These are phyloP conservation scores for Penaeus monodon DNA, from an alignment of 2,888 invertebrate species.

Conservation along the genomic window DNA sequence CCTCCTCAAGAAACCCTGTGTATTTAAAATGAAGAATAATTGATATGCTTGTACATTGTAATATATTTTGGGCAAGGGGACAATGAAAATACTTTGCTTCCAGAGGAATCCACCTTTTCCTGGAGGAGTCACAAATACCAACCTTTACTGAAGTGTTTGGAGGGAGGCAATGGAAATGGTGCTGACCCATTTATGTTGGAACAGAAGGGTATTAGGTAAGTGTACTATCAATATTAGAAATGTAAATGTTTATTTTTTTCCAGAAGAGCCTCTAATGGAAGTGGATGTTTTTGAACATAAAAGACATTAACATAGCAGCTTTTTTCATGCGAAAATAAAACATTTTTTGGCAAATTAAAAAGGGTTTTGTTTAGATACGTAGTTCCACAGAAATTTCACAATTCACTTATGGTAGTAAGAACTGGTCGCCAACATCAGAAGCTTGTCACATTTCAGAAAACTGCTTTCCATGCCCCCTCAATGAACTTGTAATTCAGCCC, in stretches of 20 bases:
- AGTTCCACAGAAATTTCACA: slow-evolving; percentile 42
- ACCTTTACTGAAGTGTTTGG: slow-evolving; percentile 72
- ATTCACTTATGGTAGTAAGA: slow-evolving; percentile 59
- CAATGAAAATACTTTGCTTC: slow-evolving; percentile 80
- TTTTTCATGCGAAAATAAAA: no score
- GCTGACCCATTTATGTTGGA: slow-evolving; percentile 75
- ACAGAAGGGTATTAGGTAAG: slow-evolving; percentile 72
- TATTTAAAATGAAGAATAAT: no score
- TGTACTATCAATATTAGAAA: background rate
- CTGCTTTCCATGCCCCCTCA: slow-evolving; percentile 75
- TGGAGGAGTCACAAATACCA: slow-evolving; percentile 76
- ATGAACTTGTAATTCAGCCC: slow-evolving; percentile 68
- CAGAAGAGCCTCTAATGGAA: no score
- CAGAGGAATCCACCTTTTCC: slow-evolving; percentile 76
- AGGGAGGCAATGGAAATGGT: slow-evolving; percentile 76
- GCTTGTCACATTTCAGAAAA: slow-evolving; percentile 75
- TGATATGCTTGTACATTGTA: no score
- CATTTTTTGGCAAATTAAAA: no score
- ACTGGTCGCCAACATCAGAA: slow-evolving; percentile 65
- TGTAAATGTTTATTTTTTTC: no score
- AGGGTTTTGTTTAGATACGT: slow-evolving; percentile 26
- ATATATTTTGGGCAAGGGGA: slow-evolving; percentile 83
- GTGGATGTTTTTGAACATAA: no score
- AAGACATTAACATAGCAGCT: no score
- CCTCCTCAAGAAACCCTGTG: slow-evolving; percentile 21